Conservation (phyloP, 2,888 invertebrate genomes). For the Spatulosminthurus flaviceps region DNA sequence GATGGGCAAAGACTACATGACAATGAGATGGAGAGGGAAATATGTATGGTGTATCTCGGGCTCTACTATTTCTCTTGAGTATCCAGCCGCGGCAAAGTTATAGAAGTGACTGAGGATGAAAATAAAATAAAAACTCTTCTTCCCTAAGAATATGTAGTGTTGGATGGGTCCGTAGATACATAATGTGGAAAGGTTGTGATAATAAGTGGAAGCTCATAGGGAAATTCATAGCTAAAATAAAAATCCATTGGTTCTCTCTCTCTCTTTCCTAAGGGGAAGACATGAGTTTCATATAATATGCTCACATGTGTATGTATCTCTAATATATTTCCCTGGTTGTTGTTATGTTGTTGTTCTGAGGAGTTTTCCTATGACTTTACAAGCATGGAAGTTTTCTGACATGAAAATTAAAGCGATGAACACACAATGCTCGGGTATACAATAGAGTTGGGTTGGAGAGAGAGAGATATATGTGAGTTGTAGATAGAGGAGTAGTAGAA, state of each 20-base stretch:
- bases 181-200: no score
- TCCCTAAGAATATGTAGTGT: background rate
- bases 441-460: no score
- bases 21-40: background rate
- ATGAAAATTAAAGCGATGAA: background rate
- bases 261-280: no score
- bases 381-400: background rate
- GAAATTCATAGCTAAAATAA: background rate
- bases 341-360: background rate
- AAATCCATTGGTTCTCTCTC: background rate
- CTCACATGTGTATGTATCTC: background rate
- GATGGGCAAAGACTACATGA: no score
- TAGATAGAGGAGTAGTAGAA: background rate
- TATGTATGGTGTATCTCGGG: background rate
- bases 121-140: background rate
- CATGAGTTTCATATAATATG: no score
- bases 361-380: background rate
- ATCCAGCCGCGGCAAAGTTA: background rate
- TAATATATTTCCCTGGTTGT: background rate
- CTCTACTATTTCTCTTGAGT: background rate
- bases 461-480: no score
- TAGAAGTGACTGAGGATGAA: background rate
- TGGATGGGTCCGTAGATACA: no score
- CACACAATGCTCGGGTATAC: conserved; percentile 1
- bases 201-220: background rate